Evolutionary conservation across 2,888 invertebrate species (phyloP), one percentile per base, ranked within the genome.

Genomic region (Hedya salicella): DNA sequence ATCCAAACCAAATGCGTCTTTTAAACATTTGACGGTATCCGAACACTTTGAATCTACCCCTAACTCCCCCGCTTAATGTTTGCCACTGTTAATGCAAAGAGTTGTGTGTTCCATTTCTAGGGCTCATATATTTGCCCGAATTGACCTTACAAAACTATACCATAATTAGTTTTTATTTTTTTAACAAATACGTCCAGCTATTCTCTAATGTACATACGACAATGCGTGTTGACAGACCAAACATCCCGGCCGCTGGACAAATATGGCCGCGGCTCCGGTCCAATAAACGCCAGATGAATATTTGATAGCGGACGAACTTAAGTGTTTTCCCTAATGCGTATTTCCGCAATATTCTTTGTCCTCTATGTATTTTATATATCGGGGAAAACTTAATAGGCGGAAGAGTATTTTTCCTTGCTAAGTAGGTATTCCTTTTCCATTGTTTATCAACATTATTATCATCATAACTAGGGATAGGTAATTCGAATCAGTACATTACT

Each of bases 171-270:
- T 4, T 48, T n/a, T 21, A 36, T 9, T 36, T 11, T 21, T 36
- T 52, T 40, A 40, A 14, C n/a, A n/a, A 54, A 54, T 16, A 21
- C 14, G 40, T 54, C 39, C 53, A 21, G 53, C n/a, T n/a, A 39
- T 19, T n/a, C 8, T 40, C 32, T 32, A 19, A 16, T 52, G 36
- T 56, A 46, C 36, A 17, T 13, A 25, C 59, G 39, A 50, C 52
- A 61, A 52, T 32, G 17, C 25, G 14, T 62, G 53, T 62, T 53
- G 53, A 53, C 53, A 30, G 36, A 62, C 46, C 53, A 46, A 62
- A 53, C 53, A 54, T 46, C 9, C n/a, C 21, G 36, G 19, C 36
- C 16, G 36, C 8, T 21, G 19, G 39, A 19, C 16, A 52, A 36
- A 17, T 32, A 48, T 30, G 11, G 42, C 40, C 6, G 6, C 25